Percentiles rank a stretch among this genome's conserved stretches.
phyloP scores from a whole-genome alignment of 2,888 invertebrate species.

The Polymixis flavicincta region DNA sequence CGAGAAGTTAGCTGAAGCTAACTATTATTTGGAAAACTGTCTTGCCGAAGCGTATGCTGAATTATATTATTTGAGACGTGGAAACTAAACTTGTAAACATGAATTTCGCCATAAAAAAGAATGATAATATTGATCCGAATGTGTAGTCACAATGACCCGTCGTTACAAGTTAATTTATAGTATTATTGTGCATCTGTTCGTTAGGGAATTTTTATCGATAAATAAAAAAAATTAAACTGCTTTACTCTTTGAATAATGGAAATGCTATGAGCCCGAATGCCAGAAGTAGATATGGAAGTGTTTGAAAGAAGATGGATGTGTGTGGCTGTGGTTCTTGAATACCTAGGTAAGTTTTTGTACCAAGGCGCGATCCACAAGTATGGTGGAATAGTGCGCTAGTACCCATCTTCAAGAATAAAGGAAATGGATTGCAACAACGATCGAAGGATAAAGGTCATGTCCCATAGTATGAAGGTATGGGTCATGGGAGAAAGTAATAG shows the following conservation, averaged over 20 bases:
- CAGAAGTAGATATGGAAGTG: neutral
- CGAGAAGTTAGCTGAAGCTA: conserved; percentile 77
- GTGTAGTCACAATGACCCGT: conserved; percentile 31
- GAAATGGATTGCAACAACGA: neutral
- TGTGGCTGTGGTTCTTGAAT: neutral
- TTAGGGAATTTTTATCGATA: conserved; percentile 27
- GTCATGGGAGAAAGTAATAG: neutral
- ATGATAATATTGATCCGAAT: neutral
- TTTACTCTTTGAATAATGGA: neutral
- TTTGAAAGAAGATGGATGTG: neutral
- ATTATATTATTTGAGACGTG: conserved; percentile 69
- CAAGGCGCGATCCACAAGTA: neutral
- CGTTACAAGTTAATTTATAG: neutral
- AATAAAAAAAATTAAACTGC: conserved; percentile 22
- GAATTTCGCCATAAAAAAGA: conserved; percentile 19
- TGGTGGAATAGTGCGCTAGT: neutral
- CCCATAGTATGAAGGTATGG: neutral
- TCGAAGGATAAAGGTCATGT: neutral
- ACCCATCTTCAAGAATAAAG: neutral
- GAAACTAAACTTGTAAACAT: conserved; percentile 51
- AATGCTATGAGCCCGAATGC: neutral
- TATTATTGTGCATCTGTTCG: conserved; percentile 21
- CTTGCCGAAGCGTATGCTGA: conserved; percentile 73
- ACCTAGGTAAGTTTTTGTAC: neutral
- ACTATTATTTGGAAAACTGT: conserved; percentile 78